Base-by-base conservation (phyloP, 1,140 invertebrate species). In the Ceratitis capitata region DNA sequence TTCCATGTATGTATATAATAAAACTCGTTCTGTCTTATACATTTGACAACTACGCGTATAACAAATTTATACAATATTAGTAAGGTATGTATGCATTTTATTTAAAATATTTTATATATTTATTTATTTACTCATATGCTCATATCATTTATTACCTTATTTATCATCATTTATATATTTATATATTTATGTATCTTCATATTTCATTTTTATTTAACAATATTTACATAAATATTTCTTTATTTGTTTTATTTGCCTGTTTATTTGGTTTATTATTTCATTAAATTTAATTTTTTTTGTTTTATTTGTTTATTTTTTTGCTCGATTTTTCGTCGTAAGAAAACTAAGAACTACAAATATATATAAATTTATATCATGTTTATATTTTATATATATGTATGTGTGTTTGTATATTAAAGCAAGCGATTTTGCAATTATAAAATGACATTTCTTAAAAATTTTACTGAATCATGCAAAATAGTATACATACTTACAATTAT, bases 1-100 rank as follows among this genome's bases (percentile, higher is more conserved):
- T n/a, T n/a, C n/a, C n/a, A n/a, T n/a, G 39, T 78, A 78, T 45
- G 69, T 78, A 78, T 78, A 78, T 78, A 78, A 78, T 78, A 78
- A 78, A 78, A 78, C 19, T 78, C 39, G 39, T 78, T 78, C n/a
- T 78, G 35, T 7, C 64, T 69, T 16, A 29, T 61, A 61, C 58
- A 61, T 61, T n/a, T 12, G 61, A 69, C 61, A 69, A 42, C 69
- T 42, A 78, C 69, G 42, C 10, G 69, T 78, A 78, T 78, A 78
- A 78, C 69, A 78, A 78, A 78, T 78, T 78, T 78, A 12, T 78
- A n/a, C n/a, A n/a, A n/a, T n/a, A n/a, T n/a, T n/a, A n/a, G n/a
- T n/a, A 45, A 78, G 19, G 69, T 42, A 23, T 64, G 23, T 64
- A 78, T 78, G 69, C 69, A 78, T 45, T 78, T 35, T 32, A 69